Evolutionary conservation across 2,888 invertebrate genomes (phyloP).

Genomic region (Drosophila tanythrix): DNA sequence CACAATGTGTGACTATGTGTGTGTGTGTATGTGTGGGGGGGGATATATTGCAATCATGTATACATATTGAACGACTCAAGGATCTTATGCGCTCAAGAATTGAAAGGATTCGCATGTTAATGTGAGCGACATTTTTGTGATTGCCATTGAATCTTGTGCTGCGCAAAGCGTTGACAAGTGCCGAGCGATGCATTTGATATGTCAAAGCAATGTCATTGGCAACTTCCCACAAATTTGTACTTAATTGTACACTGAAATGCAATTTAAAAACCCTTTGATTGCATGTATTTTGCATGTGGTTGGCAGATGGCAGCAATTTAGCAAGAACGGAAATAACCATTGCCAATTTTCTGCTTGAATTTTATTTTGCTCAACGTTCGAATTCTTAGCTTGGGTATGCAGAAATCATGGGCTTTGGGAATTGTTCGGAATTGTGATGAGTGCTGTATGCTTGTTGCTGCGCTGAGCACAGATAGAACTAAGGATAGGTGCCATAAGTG

Average conservation of each 20-base stretch:
- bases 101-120: not conserved
- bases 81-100: not conserved
- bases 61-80: conserved; percentile 31
- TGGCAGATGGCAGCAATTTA: not conserved
- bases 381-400: conserved; percentile 21
- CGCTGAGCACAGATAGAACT: not conserved
- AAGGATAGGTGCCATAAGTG: conserved; percentile 20
- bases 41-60: conserved; percentile 21
- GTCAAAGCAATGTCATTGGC: not conserved
- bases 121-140: not conserved
- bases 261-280: not conserved
- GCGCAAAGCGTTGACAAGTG: not conserved
- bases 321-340: too few species aligned
- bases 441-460: not conserved
- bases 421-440: conserved; percentile 14
- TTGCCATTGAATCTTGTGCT: not conserved
- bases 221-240: not conserved
- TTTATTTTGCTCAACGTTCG: not conserved
- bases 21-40: conserved; percentile 7
- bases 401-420: conserved; percentile 18
- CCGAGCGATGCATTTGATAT: not conserved
- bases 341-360: not conserved
- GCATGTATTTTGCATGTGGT: not conserved
- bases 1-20: conserved; percentile 1
- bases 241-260: not conserved